phyloP scores from a whole-genome alignment of 2,797 vertebrate genomes.

The Arrhamphus sclerolepis region DNA sequence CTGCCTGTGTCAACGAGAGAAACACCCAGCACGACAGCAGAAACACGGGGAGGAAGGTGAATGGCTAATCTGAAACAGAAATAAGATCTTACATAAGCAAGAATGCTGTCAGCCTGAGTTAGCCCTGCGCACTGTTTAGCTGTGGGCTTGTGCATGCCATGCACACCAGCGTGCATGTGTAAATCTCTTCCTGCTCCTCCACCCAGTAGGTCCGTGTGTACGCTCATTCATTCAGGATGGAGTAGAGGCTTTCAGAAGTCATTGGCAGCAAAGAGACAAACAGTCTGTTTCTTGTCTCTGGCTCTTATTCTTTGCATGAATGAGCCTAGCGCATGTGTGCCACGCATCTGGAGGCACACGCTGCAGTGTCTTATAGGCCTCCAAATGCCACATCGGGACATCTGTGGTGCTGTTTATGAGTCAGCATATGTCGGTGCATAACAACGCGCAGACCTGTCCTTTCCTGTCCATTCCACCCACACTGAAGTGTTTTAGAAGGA shows the following conservation, averaged over 20 bases:
- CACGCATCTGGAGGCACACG: background rate
- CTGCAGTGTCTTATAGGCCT: constrained; percentile 1
- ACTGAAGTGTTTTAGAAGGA: background rate
- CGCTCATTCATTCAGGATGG: constrained; percentile 45
- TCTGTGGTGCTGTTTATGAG: constrained; percentile 5
- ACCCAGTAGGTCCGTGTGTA: constrained; percentile 39
- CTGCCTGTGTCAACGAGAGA: constrained; percentile 28
- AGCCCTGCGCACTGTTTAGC: constrained; percentile 59
- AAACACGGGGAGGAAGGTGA: constrained; percentile 41
- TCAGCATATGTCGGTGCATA: constrained; percentile 29
- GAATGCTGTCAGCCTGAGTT: constrained; percentile 63
- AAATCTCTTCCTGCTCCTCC: constrained; percentile 44
- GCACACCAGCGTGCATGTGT: constrained; percentile 37
- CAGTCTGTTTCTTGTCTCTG: background rate
- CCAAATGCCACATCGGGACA: constrained; percentile 29
- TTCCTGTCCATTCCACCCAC: background rate
- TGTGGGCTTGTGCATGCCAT: constrained; percentile 23
- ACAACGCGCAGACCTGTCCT: constrained; percentile 9
- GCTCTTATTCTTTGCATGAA: background rate
- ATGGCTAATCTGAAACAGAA: constrained; percentile 79
- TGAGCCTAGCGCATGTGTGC: background rate
- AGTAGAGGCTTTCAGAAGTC: constrained; percentile 19
- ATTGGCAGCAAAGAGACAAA: constrained; percentile 14
- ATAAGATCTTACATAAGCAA: constrained; percentile 79
- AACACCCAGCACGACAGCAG: constrained; percentile 24